Percentiles rank a stretch among this genome's conserved stretches.
These are phyloP conservation scores for Archaeoteleia sp. DNA, from an alignment of 2,888 invertebrate genomes.

Conservation along the genomic window DNA sequence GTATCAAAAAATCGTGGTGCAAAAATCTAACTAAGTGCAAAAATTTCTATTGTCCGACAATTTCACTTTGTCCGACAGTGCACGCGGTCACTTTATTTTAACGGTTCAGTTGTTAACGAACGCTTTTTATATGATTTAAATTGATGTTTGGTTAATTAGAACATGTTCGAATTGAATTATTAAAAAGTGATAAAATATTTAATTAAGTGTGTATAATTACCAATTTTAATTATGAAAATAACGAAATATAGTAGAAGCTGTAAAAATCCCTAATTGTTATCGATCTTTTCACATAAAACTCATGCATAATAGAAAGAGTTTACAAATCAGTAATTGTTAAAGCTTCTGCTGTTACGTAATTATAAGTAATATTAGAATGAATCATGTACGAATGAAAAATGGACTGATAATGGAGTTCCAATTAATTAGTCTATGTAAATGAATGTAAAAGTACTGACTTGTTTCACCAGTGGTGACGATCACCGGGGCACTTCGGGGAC, in stretches of 20 bases:
- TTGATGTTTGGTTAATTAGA: constrained; percentile 37
- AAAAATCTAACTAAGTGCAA: constrained; percentile 62
- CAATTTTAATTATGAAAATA: not conserved
- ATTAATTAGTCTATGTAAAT: not conserved
- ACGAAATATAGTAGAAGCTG: no score
- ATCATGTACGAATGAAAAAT: not conserved
- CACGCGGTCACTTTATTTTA: constrained; percentile 30
- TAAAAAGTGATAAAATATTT: not conserved
- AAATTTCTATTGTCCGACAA: constrained; percentile 49
- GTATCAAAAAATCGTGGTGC: constrained; percentile 65
- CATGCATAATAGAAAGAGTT: no score
- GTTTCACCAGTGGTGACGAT: constrained; percentile 97
- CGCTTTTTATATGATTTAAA: constrained; percentile 17
- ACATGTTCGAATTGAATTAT: not conserved
- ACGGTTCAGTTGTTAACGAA: constrained; percentile 3
- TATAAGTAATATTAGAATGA: no score
- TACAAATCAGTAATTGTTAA: no score
- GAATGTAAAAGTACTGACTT: constrained; percentile 79
- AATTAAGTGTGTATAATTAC: not conserved
- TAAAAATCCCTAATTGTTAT: no score
- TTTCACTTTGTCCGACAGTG: constrained; percentile 27
- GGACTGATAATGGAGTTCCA: not conserved
- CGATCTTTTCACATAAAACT: no score
- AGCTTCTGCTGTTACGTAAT: no score
- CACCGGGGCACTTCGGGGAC: constrained; percentile 90